Percentiles rank a stretch among this genome's conserved stretches.
These are phyloP conservation scores for Colossoma macropomum DNA, from an alignment of 2,113 vertebrate species.

Conservation along the genomic window DNA sequence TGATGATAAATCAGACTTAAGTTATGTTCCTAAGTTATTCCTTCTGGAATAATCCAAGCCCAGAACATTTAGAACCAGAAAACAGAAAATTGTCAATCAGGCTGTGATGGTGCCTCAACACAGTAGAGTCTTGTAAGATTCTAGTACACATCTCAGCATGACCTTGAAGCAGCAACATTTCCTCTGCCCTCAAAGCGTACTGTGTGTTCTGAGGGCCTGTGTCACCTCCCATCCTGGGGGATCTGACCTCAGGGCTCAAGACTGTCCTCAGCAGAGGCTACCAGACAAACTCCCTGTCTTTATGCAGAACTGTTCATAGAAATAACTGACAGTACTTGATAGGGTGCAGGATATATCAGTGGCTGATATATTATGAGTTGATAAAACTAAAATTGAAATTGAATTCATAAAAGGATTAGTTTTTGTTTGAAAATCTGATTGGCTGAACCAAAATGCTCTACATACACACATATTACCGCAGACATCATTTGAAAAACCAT, in stretches of 20 bases:
- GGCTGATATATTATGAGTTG: no score
- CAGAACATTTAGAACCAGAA: slow-evolving; percentile 29
- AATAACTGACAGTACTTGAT: neutral
- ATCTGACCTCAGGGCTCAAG: slow-evolving; percentile 38
- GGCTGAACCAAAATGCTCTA: no score
- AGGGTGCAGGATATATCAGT: no score
- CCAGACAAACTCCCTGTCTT: neutral
- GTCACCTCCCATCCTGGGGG: slow-evolving; percentile 29
- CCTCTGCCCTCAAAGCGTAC: slow-evolving; percentile 32
- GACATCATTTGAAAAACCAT: no score
- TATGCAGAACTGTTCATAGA: neutral
- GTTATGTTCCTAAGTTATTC: slow-evolving; percentile 32
- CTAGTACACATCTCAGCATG: slow-evolving; percentile 25
- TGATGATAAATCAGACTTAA: slow-evolving; percentile 8
- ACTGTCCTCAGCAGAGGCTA: neutral
- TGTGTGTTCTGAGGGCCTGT: slow-evolving; percentile 24
- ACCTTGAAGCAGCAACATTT: slow-evolving; percentile 36
- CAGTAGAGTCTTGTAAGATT: slow-evolving; percentile 7
- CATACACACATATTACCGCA: no score
- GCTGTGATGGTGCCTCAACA: slow-evolving; percentile 7
- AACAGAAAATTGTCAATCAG: slow-evolving; percentile 4
- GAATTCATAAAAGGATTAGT: no score
- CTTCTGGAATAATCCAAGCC: slow-evolving; percentile 6
- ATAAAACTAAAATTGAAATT: no score
- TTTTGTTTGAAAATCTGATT: no score